Conservation (phyloP, 2,113 vertebrate species). For the Ciconia boyciana region DNA sequence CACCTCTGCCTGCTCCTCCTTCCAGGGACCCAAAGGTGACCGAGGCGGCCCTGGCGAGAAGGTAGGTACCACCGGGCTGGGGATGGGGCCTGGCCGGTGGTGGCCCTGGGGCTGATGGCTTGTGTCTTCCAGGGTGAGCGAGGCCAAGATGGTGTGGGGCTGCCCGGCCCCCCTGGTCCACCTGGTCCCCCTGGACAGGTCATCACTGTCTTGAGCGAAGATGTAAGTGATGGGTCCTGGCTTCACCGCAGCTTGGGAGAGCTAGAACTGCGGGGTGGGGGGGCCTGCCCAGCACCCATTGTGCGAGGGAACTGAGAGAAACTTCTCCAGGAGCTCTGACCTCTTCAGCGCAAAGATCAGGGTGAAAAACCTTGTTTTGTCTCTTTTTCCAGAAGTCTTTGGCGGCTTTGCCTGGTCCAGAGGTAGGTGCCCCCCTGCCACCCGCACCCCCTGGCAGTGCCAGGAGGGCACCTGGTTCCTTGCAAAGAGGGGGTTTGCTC, state of each 20-base stretch:
- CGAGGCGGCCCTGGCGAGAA: slow-evolving; percentile 80
- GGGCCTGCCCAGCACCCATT: background rate
- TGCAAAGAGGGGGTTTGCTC: background rate
- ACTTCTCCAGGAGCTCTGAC: background rate
- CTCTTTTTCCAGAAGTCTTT: slow-evolving; percentile 11
- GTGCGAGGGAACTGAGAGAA: background rate
- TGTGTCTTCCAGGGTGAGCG: slow-evolving; percentile 81
- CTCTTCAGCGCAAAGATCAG: background rate
- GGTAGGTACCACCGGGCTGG: slow-evolving; percentile 68
- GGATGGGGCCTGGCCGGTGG: fast-evolving
- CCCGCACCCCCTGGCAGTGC: background rate
- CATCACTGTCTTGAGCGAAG: slow-evolving; percentile 60
- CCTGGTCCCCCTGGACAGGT: slow-evolving; percentile 87
- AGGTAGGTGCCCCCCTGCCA: slow-evolving; percentile 43
- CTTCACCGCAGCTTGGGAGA: background rate
- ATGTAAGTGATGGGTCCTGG: slow-evolving; percentile 54
- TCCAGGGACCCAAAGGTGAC: slow-evolving; percentile 87
- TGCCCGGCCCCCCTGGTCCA: slow-evolving; percentile 82
- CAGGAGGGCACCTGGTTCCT: background rate
- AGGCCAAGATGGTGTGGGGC: slow-evolving; percentile 84
- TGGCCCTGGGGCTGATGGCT: background rate
- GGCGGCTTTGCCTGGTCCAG: background rate
- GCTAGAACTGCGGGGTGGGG: background rate
- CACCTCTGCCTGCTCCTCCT: background rate
- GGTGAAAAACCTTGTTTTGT: background rate